These are phyloP conservation scores for Dipodomys stephensi DNA, from an alignment of 2,113 vertebrate genomes.

Conservation along the genomic window DNA sequence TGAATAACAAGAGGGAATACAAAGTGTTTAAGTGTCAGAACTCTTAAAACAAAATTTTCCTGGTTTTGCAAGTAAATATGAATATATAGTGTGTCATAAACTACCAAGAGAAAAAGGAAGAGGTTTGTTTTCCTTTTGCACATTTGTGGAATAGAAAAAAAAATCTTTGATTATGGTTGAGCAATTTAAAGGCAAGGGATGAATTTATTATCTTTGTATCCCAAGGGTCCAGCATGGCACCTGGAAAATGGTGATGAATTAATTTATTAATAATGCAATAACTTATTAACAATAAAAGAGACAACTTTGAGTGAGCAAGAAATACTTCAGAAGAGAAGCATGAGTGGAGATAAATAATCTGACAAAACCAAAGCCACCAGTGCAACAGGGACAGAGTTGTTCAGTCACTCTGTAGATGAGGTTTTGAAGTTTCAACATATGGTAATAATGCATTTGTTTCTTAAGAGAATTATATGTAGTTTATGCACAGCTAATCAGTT, in stretches of 20 bases:
- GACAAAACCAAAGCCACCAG: constrained; percentile 57
- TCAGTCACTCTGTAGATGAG: constrained; percentile 57
- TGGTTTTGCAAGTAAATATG: not conserved
- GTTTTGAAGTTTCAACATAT: constrained; percentile 63
- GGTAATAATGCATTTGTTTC: constrained; percentile 57
- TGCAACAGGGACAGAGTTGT: constrained; percentile 52
- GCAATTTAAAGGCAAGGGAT: not conserved
- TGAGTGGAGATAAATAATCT: not conserved
- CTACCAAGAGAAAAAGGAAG: not conserved
- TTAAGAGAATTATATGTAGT: constrained; percentile 52
- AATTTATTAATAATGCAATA: constrained; percentile 19
- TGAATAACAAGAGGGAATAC: not conserved
- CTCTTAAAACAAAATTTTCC: constrained; percentile 19
- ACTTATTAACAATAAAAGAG: constrained; percentile 11
- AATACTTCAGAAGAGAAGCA: constrained; percentile 23
- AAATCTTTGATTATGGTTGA: constrained; percentile 40
- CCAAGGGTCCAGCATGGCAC: not conserved
- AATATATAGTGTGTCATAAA: not conserved
- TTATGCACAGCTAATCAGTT: constrained; percentile 34
- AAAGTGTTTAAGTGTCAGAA: not conserved
- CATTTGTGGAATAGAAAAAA: not conserved
- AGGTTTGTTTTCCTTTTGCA: not conserved
- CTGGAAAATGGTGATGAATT: constrained; percentile 24
- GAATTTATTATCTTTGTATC: constrained; percentile 10
- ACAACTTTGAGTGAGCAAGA: constrained; percentile 23